Base-by-base conservation (phyloP, 2,797 vertebrate species). In the Pantherophis alleghaniensis region DNA sequence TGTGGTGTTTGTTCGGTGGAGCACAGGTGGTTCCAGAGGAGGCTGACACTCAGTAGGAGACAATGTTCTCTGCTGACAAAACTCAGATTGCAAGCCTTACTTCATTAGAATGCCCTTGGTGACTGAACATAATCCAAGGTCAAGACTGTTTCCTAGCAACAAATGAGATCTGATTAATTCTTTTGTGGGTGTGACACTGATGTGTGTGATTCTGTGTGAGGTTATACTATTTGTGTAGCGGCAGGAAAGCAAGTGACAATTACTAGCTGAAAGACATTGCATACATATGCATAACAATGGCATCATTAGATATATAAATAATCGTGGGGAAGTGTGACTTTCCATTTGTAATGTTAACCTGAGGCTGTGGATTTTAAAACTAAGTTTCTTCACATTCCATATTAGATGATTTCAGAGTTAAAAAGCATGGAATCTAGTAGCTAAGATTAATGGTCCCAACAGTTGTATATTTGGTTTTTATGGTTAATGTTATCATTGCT, bases 81-180 rank as follows among this genome's bases (percentile, higher is more conserved):
- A 91, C 60, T 9, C 91, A 63, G 37, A 51, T 0, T 0, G 0
- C 7, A 94, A 94, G 47, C 92, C 26, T 90, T 63, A 14, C 89
- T 20, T 14, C 92, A 90, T 59, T 61, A 61, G 13, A 0, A 0
- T 91, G 92, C 93, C 94, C 86, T 95, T 87, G 24, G 91, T 91
- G 95, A 94, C 94, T 95, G 69, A 95, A 95, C 91, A 94, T 94
- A 88, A 92, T 59, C 57, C 90, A 63, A 96, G 96, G 96, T 96
- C 95, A 96, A 91, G 95, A 69, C 91, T 4, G 96, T 97, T 96
- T 94, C 97, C 95, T 97, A 97, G 97, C 96, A 97, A 96, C 96
- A 94, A 96, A 96, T 95, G 95, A 97, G 95, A 93, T 90, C 88
- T 95, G 95, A 96, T 97, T 96, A 96, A 97, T 96, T 94, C 95